Evolutionary conservation across 2,113 vertebrate species (phyloP), one percentile per base, ranked within the genome.

Genomic region (Ploceus nigricollis): DNA sequence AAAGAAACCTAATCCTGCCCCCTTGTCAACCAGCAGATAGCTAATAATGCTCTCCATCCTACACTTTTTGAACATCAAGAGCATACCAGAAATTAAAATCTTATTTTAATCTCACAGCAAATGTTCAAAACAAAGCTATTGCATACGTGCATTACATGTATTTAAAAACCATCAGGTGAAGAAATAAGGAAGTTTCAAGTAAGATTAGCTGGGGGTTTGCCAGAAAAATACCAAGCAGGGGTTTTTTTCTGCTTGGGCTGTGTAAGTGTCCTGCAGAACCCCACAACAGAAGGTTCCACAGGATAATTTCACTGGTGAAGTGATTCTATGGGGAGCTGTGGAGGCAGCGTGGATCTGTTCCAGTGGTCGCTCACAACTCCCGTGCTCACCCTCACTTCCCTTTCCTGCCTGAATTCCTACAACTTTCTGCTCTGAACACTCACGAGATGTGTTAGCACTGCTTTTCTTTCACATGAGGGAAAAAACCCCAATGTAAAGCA

Each of bases 1-100:
- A 97, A 98, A 98, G 99, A 99, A 99, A 99, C 98, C 98, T 98
- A 99, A 99, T 98, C 98, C 98, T 97, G 96, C 98, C 96, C 97
- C 97, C 97, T 98, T 98, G 98, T 98, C 97, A 98, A 97, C 93
- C 92, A 60, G 66, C 97, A 98, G 98, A 98, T 98, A 98, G 97
- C 94, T 96, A 98, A 97, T 97, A 96, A 97, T 1, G 56, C 96
- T 96, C 70, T 82, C 95, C 95, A 94, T 92, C 95, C 95, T 82
- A 92, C 93, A 95, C 90, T 96, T 97, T 97, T 76, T 87, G 92
- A 96, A 92, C 97, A 97, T 97, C 97, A 96, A 97, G 96, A 97
- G 91, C 21, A 58, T 94, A 94, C 94, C 95, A 97, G 93, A 96
- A 97, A 97, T 97, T 94, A 95, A 96, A 93, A 94, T 95, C 92